These are phyloP conservation scores for Dioctria linearis DNA, from an alignment of 2,888 invertebrate genomes.

Conservation along the genomic window DNA sequence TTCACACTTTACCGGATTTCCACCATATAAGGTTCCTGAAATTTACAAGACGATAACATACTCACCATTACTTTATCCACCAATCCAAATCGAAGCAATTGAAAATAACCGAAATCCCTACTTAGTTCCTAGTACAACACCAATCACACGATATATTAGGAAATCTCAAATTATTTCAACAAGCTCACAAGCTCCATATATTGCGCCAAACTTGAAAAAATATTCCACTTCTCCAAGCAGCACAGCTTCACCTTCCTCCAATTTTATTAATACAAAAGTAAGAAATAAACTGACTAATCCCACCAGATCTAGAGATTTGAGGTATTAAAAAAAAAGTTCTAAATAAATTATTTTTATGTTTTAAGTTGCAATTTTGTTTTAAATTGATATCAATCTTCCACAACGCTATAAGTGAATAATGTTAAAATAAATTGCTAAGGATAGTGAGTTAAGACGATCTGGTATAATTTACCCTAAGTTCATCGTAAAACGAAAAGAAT, in stretches of 20 bases:
- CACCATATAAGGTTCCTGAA: constrained; percentile 11
- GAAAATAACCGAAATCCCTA: not conserved
- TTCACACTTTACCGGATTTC: not conserved
- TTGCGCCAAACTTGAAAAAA: constrained; percentile 66
- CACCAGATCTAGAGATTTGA: constrained; percentile 17
- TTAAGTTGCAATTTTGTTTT: too few relatives aligned
- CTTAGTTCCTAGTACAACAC: constrained; percentile 7
- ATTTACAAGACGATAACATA: constrained; percentile 16
- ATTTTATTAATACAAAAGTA: not conserved
- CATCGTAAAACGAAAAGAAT: too few relatives aligned
- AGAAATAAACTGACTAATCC: not conserved
- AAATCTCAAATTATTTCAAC: constrained; percentile 7
- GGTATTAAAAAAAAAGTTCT: constrained; percentile 2
- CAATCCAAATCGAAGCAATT: not conserved
- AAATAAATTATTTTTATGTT: too few relatives aligned
- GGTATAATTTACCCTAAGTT: too few relatives aligned
- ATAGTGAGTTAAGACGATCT: too few relatives aligned
- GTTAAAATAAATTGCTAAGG: too few relatives aligned
- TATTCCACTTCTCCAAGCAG: not conserved
- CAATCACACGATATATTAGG: not conserved
- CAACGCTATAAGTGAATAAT: too few relatives aligned
- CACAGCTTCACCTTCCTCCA: not conserved
- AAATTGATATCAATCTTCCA: too few relatives aligned
- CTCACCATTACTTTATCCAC: constrained; percentile 33
- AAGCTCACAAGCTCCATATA: constrained; percentile 63